A percentile compares a stretch with the other conserved stretches of the same genome.
Conservation (phyloP, 2,113 vertebrate genomes). For the Cygnus atratus region DNA sequence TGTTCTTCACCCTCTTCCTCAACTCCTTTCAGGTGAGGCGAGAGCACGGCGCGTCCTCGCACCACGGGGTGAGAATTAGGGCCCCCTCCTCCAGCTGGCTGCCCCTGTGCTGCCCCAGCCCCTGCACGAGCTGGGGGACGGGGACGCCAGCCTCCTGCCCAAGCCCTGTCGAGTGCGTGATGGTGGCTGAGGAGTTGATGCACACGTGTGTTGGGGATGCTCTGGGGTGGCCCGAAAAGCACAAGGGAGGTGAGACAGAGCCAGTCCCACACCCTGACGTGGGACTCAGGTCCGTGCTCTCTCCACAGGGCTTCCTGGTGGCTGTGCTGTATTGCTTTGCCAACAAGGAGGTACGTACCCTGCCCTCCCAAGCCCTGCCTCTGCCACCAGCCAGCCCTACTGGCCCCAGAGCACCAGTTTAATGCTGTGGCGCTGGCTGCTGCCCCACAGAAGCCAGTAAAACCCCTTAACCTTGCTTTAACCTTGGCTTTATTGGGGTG, state of each 20-base stretch:
- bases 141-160: accelerated
- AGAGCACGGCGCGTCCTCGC: not conserved
- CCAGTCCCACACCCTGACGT: too few species aligned
- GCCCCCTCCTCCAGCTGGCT: not conserved
- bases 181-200: not conserved
- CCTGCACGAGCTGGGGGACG: not conserved
- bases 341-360: conserved; percentile 81
- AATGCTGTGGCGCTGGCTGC: too few species aligned
- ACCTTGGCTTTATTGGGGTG: not conserved
- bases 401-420: not conserved
- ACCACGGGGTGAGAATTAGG: accelerated
- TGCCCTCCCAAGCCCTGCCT: not conserved
- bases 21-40: conserved; percentile 84
- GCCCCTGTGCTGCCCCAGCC: not conserved
- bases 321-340: conserved; percentile 86
- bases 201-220: accelerated
- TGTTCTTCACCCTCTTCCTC: conserved; percentile 84
- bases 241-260: not conserved
- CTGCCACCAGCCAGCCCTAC: too few species aligned
- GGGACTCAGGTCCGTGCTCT: not conserved
- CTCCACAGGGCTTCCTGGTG: conserved; percentile 80
- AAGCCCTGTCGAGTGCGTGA: accelerated
- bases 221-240: not conserved
- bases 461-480: not conserved
- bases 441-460: too few species aligned